Evolutionary conservation across 2,888 invertebrate genomes (phyloP).

Genomic region (Epicampocera succincta): DNA sequence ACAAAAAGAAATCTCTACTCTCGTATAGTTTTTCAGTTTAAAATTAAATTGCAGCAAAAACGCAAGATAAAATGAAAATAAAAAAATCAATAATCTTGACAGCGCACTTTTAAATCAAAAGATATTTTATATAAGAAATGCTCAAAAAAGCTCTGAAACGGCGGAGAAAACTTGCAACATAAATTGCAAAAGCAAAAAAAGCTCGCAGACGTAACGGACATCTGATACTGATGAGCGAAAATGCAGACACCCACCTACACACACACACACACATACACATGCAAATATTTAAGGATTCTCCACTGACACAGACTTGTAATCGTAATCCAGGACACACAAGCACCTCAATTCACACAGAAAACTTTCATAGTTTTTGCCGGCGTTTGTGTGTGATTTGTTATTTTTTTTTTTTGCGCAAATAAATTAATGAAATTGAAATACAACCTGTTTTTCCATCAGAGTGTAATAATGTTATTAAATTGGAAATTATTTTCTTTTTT

Average conservation of each 20-base stretch:
- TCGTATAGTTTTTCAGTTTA: neutral
- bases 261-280: too few relatives aligned
- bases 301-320: neutral
- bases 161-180: neutral
- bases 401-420: conserved; percentile 29
- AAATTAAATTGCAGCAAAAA: conserved; percentile 18
- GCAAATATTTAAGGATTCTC: neutral
- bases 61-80: neutral
- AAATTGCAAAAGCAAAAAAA: conserved; percentile 39
- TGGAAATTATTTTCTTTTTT: conserved; percentile 46
- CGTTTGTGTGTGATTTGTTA: neutral
- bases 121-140: neutral
- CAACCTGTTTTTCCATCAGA: conserved; percentile 49
- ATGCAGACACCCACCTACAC: neutral
- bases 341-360: neutral
- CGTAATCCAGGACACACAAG: neutral
- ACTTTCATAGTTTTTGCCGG: neutral
- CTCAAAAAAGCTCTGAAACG: neutral
- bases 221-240: conserved; percentile 21
- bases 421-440: conserved; percentile 57
- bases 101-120: conserved; percentile 9
- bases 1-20: neutral
- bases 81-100: neutral
- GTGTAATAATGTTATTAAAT: conserved; percentile 66
- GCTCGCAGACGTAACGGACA: conserved; percentile 39